phyloP scores from a whole-genome alignment of 2,797 vertebrate species.

The Sebastes diaconus region DNA sequence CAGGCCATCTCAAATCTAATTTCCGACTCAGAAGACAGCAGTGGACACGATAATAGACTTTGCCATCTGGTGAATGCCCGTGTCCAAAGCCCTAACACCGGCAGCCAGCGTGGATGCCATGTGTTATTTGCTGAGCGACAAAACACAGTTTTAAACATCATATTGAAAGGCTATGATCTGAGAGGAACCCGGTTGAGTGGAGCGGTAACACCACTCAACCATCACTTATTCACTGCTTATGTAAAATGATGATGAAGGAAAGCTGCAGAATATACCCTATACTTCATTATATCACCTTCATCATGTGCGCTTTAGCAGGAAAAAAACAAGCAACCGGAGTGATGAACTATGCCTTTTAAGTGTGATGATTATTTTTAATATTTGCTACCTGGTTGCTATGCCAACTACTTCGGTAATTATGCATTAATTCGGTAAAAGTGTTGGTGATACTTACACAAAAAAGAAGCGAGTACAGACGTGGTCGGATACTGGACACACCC shows the following conservation, averaged over 20 bases:
- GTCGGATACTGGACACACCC: slow-evolving; percentile 99
- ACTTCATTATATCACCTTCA: slow-evolving; percentile 5
- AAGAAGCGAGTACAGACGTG: slow-evolving; percentile 99
- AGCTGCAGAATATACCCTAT: background rate
- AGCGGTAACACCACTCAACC: background rate
- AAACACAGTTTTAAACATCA: slow-evolving; percentile 10
- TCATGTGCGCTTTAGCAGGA: background rate
- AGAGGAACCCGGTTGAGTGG: background rate
- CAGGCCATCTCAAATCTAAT: slow-evolving; percentile 27
- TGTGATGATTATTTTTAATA: background rate
- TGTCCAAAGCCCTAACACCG: slow-evolving; percentile 14
- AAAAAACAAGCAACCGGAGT: background rate
- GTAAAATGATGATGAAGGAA: slow-evolving; percentile 4
- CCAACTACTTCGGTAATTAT: background rate
- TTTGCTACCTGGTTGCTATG: background rate
- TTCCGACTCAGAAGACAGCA: slow-evolving; percentile 30
- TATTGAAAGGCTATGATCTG: background rate
- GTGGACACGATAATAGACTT: slow-evolving; percentile 40
- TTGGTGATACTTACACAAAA: slow-evolving; percentile 92
- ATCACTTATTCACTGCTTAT: background rate
- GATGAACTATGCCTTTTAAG: background rate
- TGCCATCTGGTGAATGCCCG: slow-evolving; percentile 21
- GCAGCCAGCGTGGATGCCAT: background rate
- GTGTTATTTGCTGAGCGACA: slow-evolving; percentile 3
- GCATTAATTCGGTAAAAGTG: background rate